Evolutionary conservation across 2,888 invertebrate genomes (phyloP).

Genomic region (Rhagonycha lutea): DNA sequence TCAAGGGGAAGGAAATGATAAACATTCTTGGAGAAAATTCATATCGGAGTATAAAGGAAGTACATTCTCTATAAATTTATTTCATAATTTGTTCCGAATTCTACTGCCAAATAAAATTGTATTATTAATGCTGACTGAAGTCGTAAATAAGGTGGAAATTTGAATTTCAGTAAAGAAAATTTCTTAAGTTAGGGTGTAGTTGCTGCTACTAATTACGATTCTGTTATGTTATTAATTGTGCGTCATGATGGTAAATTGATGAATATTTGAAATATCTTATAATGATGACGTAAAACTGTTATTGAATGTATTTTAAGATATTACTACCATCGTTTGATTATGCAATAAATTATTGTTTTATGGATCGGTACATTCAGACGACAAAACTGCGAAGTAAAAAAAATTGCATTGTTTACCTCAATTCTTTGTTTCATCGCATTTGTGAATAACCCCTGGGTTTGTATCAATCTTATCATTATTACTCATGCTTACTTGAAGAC

Average conservation of each 20-base stretch:
- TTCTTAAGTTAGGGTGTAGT: neutral
- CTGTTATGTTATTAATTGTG: neutral
- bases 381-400: neutral
- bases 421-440: neutral
- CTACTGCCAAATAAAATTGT: slow-evolving; percentile 1
- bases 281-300: neutral
- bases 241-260: neutral
- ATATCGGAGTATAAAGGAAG: neutral
- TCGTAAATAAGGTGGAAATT: neutral
- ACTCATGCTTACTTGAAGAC: neutral
- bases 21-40: neutral
- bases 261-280: neutral
- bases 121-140: neutral
- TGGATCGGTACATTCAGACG: neutral
- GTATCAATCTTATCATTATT: neutral
- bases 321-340: neutral
- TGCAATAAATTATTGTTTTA: neutral
- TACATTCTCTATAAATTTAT: neutral
- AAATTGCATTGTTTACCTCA: neutral
- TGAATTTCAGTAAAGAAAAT: neutral
- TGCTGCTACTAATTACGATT: neutral
- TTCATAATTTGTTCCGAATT: neutral
- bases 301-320: neutral
- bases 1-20: neutral
- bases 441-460: neutral